Percentiles rank a stretch among this genome's conserved stretches.
Evolutionary conservation across 2,797 vertebrate species (phyloP).

Genomic region (Fringilla coelebs): DNA sequence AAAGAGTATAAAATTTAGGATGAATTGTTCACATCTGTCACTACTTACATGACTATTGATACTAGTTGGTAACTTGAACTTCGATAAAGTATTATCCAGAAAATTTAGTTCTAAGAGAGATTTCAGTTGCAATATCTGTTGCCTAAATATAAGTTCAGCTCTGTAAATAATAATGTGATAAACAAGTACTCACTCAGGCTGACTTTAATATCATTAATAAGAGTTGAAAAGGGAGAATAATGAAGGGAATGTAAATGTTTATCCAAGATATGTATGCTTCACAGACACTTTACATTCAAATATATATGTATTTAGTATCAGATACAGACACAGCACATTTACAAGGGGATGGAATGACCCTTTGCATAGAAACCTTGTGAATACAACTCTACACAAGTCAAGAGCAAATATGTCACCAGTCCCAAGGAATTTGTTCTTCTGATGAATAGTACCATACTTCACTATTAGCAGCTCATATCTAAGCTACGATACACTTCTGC

Average conservation of each 20-base stretch:
- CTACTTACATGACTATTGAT: not conserved
- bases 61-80: not conserved
- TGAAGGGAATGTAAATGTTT: not conserved
- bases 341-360: not conserved
- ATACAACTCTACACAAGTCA: not conserved
- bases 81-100: not conserved
- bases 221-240: not conserved
- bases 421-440: not conserved
- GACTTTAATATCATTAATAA: not conserved
- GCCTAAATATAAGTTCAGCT: not conserved
- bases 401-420: not conserved
- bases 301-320: not conserved
- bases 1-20: not conserved
- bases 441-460: not conserved
- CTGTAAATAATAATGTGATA: not conserved
- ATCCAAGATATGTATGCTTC: not conserved
- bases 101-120: not conserved
- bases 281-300: not conserved
- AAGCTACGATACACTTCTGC: not conserved
- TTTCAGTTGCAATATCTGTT: not conserved
- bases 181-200: not conserved
- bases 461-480: not conserved
- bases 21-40: not conserved
- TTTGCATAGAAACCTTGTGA: not conserved
- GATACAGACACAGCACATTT: not conserved